A percentile compares a stretch with the other conserved stretches of the same genome.
These are phyloP conservation scores for Chymomyza costata DNA, from an alignment of 1,140 invertebrate species.

Conservation along the genomic window DNA sequence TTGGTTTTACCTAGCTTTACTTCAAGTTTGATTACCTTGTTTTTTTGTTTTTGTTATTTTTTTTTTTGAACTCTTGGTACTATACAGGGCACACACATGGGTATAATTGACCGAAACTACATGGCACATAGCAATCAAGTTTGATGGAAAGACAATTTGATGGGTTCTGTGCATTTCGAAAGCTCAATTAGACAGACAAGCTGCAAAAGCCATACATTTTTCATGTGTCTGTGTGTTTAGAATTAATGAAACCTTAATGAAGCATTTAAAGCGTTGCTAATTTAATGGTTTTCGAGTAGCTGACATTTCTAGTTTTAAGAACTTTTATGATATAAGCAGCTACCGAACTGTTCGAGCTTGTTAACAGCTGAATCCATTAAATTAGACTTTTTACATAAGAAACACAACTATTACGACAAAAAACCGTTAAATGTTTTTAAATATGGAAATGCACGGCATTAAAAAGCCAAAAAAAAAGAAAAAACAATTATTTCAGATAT, in stretches of 20 bases:
- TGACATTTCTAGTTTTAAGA: too few species aligned
- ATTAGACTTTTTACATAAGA: conserved; percentile 12
- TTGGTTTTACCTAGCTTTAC: too few species aligned
- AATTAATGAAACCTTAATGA: conserved; percentile 36
- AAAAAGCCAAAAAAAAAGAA: conserved; percentile 5
- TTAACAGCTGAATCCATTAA: conserved; percentile 13
- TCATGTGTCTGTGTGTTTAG: conserved; percentile 24
- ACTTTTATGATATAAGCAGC: conserved; percentile 20
- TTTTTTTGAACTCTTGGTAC: not conserved
- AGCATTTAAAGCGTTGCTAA: conserved; percentile 24
- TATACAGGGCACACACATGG: not conserved
- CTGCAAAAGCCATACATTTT: conserved; percentile 7
- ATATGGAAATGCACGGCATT: conserved; percentile 27
- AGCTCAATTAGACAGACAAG: too few species aligned
- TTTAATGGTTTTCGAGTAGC: too few species aligned
- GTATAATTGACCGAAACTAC: not conserved
- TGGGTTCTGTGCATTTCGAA: conserved; percentile 8
- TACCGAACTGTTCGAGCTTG: too few species aligned
- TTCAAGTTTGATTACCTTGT: too few species aligned
- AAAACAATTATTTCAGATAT: conserved; percentile 2
- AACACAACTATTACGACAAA: conserved; percentile 25
- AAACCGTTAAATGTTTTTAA: conserved; percentile 22
- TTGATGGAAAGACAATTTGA: conserved; percentile 29
- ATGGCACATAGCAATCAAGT: conserved; percentile 19
- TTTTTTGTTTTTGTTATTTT: conserved; percentile 16